Percentiles rank a stretch among this genome's conserved stretches.
Conservation (phyloP, 2,888 invertebrate species). For the Vanessa cardui region DNA sequence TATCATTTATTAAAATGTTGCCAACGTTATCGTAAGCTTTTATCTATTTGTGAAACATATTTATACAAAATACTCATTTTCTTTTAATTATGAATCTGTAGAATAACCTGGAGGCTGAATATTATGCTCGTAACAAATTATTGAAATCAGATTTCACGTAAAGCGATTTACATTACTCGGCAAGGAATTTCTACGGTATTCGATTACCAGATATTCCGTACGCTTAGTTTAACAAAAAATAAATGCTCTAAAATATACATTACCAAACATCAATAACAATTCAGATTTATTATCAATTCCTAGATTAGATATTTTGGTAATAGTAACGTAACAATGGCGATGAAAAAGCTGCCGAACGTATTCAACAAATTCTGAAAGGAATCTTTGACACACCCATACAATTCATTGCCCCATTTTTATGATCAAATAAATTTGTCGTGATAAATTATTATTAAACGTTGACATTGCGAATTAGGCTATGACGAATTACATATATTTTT, state of each 20-base stretch:
- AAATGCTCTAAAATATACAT: neutral
- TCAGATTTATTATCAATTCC: too few species aligned
- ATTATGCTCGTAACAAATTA: slow-evolving; percentile 1
- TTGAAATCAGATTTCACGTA: slow-evolving; percentile 33
- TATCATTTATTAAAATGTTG: too few species aligned
- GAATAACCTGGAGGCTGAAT: neutral
- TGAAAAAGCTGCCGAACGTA: neutral
- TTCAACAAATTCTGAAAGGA: neutral
- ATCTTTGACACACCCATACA: slow-evolving; percentile 14
- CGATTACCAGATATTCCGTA: slow-evolving; percentile 23
- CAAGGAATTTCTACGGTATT: slow-evolving; percentile 37
- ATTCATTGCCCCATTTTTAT: slow-evolving; percentile 46
- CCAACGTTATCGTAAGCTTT: too few species aligned
- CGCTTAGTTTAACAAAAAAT: neutral
- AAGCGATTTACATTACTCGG: slow-evolving; percentile 35
- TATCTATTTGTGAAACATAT: too few species aligned
- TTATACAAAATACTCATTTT: neutral
- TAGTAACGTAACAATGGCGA: neutral
- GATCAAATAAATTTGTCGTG: slow-evolving; percentile 51
- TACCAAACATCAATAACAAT: too few species aligned
- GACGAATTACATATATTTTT: slow-evolving; percentile 56
- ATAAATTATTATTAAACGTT: slow-evolving; percentile 54
- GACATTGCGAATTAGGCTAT: slow-evolving; percentile 58
- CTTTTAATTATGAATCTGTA: neutral
- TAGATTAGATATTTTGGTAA: slow-evolving; percentile 1